A percentile compares a stretch with the other conserved stretches of the same genome.
These are phyloP conservation scores for Pararge aegeria DNA, from an alignment of 1,140 invertebrate genomes.

Conservation along the genomic window DNA sequence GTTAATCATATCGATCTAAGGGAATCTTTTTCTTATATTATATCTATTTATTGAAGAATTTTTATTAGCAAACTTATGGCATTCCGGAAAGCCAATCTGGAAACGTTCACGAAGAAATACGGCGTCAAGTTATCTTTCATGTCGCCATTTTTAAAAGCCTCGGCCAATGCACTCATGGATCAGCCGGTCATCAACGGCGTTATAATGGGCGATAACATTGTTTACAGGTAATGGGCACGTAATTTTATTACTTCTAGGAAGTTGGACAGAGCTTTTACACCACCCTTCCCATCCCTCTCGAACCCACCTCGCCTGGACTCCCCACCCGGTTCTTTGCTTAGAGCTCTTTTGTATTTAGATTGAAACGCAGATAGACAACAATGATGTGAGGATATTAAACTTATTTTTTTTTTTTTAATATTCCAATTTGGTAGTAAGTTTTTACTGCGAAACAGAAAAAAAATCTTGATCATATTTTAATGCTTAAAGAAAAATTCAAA, in stretches of 20 bases:
- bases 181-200: conserved; percentile 98
- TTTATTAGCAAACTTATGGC: conserved; percentile 94
- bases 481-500: no score
- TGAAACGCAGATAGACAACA: neutral
- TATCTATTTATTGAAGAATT: no score
- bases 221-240: conserved; percentile 83
- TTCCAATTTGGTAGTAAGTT: no score
- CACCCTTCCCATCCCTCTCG: conserved; percentile 7
- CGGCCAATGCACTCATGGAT: conserved; percentile 95
- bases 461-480: no score
- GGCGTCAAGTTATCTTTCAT: conserved; percentile 98
- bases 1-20: no score
- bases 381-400: neutral
- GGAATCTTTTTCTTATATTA: no score
- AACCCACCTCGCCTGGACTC: neutral
- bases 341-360: neutral
- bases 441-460: no score
- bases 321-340: neutral
- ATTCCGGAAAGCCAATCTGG: conserved; percentile 93
- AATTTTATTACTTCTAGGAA: conserved; percentile 29
- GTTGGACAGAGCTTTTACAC: conserved; percentile 28
- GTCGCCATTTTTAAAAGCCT: conserved; percentile 98
- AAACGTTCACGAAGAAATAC: conserved; percentile 93
- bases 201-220: conserved; percentile 95
- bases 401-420: neutral